phyloP scores from a whole-genome alignment of 2,888 invertebrate species.

The Lasioglossum calceatum region DNA sequence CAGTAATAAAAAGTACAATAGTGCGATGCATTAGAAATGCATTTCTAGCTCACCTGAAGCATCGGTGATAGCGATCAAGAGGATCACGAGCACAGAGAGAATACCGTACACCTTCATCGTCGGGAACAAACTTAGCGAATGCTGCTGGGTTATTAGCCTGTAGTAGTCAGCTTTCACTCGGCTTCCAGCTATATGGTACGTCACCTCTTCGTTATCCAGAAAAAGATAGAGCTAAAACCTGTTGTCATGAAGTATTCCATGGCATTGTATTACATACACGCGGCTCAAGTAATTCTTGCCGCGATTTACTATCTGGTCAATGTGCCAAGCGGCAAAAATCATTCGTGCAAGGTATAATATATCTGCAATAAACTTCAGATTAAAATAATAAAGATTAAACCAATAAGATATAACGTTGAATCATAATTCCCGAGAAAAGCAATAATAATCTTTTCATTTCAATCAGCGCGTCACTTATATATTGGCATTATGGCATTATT shows the following conservation, averaged over 20 bases:
- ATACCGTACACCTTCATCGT: conserved; percentile 43
- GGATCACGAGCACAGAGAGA: conserved; percentile 22
- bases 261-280: background rate
- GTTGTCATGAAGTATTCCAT: conserved; percentile 35
- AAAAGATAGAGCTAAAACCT: conserved; percentile 54
- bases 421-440: no score
- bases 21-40: background rate
- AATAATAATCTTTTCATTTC: background rate
- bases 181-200: conserved; percentile 17
- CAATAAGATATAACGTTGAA: no score
- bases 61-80: conserved; percentile 16
- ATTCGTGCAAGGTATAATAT: background rate
- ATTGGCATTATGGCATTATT: no score
- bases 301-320: background rate
- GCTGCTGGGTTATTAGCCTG: conserved; percentile 50
- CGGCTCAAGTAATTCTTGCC: conserved; percentile 1
- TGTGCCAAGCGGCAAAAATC: background rate
- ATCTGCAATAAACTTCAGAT: background rate
- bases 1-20: background rate
- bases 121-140: conserved; percentile 21
- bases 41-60: conserved; percentile 31
- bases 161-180: conserved; percentile 56
- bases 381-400: background rate
- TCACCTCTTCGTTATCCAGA: conserved; percentile 13
- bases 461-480: background rate